Conservation (phyloP, 2,888 invertebrate species). For the Apantesis nais region DNA sequence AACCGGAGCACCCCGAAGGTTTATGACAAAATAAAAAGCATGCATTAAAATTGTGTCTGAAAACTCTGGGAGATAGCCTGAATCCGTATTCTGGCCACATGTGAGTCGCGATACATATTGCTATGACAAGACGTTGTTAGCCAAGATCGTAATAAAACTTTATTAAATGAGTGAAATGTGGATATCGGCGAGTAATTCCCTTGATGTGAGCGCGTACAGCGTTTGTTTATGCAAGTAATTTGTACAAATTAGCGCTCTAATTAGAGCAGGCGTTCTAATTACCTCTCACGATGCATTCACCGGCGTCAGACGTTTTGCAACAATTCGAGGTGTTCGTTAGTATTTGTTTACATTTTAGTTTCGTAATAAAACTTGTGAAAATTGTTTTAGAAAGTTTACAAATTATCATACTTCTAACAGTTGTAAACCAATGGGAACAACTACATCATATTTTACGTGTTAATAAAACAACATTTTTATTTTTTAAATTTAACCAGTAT, state of each 20-base stretch:
- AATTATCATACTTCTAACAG: slow-evolving; percentile 16
- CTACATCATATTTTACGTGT: slow-evolving; percentile 2
- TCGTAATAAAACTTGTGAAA: slow-evolving; percentile 35
- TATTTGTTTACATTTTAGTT: slow-evolving; percentile 50
- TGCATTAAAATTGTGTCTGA: slow-evolving; percentile 74
- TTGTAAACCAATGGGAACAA: neutral
- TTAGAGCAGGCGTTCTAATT: slow-evolving; percentile 43
- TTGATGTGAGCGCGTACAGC: slow-evolving; percentile 18
- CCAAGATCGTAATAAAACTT: slow-evolving; percentile 26
- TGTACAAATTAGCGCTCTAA: slow-evolving; percentile 37
- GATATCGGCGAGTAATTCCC: slow-evolving; percentile 20
- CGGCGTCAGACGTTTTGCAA: slow-evolving; percentile 38
- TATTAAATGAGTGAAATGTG: slow-evolving; percentile 18
- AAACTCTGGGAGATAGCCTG: slow-evolving; percentile 57
- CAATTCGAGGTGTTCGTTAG: slow-evolving; percentile 46
- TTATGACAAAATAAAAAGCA: slow-evolving; percentile 83
- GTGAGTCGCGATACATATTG: slow-evolving; percentile 57
- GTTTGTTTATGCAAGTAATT: slow-evolving; percentile 36
- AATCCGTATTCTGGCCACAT: slow-evolving; percentile 58
- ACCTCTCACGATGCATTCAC: slow-evolving; percentile 38
- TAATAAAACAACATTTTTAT: neutral
- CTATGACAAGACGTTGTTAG: slow-evolving; percentile 28
- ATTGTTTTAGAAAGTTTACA: slow-evolving; percentile 12
- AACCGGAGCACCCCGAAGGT: slow-evolving; percentile 83
- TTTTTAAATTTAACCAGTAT: neutral